A percentile compares a stretch with the other conserved stretches of the same genome.
These are phyloP conservation scores for Lumbricus terrestris DNA, from an alignment of 2,888 invertebrate species.

Conservation along the genomic window DNA sequence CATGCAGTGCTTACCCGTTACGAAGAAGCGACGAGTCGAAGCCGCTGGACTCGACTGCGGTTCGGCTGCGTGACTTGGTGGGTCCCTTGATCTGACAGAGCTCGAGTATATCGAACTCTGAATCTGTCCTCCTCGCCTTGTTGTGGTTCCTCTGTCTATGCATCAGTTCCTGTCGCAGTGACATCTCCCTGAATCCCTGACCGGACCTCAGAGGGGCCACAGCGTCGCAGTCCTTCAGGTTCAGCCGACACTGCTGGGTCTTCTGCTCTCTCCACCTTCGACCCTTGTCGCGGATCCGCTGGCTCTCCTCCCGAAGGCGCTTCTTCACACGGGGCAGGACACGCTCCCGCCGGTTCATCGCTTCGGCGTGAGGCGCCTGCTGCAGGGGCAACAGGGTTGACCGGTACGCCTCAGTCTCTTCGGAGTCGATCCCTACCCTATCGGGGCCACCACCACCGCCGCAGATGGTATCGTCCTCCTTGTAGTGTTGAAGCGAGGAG, in stretches of 20 bases:
- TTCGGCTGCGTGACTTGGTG: background rate
- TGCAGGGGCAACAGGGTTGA: background rate
- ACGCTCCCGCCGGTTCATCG: background rate
- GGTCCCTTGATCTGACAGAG: background rate
- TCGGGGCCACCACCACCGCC: too few relatives aligned
- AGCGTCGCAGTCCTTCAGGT: background rate
- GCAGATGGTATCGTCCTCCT: background rate
- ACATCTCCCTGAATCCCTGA: background rate
- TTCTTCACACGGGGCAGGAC: constrained; percentile 13
- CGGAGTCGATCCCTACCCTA: background rate
- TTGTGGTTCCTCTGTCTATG: background rate
- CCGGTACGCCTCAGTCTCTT: background rate
- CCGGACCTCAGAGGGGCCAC: background rate
- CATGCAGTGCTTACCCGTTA: too few relatives aligned
- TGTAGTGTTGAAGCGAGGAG: background rate
- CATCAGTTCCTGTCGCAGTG: background rate
- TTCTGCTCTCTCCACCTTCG: background rate
- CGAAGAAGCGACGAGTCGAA: background rate
- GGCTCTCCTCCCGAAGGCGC: constrained; percentile 8
- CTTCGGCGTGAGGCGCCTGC: background rate
- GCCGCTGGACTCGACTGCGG: background rate
- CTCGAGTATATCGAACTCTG: background rate
- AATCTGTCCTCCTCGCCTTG: background rate
- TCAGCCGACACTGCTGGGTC: background rate
- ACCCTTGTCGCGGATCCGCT: background rate